phyloP scores from a whole-genome alignment of 2,113 vertebrate genomes.

The Poeciliopsis prolifica region DNA sequence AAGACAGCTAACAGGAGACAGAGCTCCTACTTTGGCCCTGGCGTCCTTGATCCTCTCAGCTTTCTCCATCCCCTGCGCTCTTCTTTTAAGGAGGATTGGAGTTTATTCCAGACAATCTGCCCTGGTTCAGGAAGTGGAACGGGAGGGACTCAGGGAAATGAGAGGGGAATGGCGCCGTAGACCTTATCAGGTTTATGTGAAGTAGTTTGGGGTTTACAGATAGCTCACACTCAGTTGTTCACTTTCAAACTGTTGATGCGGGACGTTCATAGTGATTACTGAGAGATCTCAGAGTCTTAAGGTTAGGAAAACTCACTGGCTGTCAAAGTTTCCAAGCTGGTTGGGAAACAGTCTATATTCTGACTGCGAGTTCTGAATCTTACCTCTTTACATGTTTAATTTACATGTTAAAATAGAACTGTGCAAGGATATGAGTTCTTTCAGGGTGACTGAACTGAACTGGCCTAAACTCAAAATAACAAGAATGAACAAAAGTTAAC shows the following conservation, averaged over 20 bases:
- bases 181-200: conserved; percentile 78
- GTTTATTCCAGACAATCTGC: conserved; percentile 80
- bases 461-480: too few species aligned
- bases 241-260: conserved; percentile 49
- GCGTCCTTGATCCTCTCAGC: conserved; percentile 74
- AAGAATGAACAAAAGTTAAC: too few species aligned
- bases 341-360: too few species aligned
- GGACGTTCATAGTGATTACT: background rate
- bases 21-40: conserved; percentile 69
- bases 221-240: conserved; percentile 61
- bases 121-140: conserved; percentile 76
- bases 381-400: background rate
- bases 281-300: too few species aligned
- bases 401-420: background rate
- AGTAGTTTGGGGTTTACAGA: conserved; percentile 63
- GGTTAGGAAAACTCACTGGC: too few species aligned
- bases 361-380: too few species aligned
- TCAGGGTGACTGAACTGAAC: background rate
- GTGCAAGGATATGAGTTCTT: background rate
- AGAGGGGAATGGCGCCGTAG: conserved; percentile 74
- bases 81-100: conserved; percentile 79
- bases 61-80: conserved; percentile 30
- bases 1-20: conserved; percentile 40
- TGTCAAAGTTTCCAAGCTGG: too few species aligned
- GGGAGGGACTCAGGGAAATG: conserved; percentile 72